A percentile compares a stretch with the other conserved stretches of the same genome.
phyloP scores from a whole-genome alignment of 2,888 invertebrate species.

The Drosophila meridionalis region DNA sequence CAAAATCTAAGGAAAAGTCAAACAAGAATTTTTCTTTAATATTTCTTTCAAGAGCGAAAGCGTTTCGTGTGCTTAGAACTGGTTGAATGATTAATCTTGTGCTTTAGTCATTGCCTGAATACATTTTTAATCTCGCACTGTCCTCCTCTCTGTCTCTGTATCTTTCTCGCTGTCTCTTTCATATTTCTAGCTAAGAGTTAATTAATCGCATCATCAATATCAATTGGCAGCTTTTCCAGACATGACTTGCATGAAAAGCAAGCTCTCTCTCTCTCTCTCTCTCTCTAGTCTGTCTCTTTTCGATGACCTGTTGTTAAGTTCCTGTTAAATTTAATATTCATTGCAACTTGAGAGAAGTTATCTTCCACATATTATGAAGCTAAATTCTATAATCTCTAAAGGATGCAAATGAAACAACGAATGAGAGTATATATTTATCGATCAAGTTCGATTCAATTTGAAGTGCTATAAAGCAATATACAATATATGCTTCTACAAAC shows the following conservation, averaged over 20 bases:
- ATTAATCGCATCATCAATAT: constrained; percentile 55
- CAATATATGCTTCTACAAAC: not conserved
- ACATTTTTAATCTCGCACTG: constrained; percentile 13
- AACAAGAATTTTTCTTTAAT: constrained; percentile 29
- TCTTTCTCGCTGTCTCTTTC: not conserved
- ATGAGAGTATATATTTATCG: not conserved
- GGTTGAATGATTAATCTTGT: constrained; percentile 57
- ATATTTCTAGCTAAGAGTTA: constrained; percentile 32
- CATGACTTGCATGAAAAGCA: constrained; percentile 37
- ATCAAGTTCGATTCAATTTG: not conserved
- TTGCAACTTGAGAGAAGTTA: not conserved
- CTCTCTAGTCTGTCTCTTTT: not conserved
- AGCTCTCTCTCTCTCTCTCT: not conserved
- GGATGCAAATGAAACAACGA: not conserved
- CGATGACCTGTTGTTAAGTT: not conserved
- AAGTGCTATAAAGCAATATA: not conserved
- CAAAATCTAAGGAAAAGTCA: constrained; percentile 31
- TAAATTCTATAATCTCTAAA: not conserved
- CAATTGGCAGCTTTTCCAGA: constrained; percentile 48
- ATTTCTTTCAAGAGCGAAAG: constrained; percentile 17
- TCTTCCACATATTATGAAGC: not conserved
- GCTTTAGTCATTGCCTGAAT: constrained; percentile 47
- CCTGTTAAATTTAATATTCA: constrained; percentile 5
- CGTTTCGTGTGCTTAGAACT: constrained; percentile 27
- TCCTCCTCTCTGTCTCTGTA: not conserved